A percentile compares a stretch with the other conserved stretches of the same genome.
Conservation (phyloP, 1,140 invertebrate species). For the Oscheius sp. region DNA sequence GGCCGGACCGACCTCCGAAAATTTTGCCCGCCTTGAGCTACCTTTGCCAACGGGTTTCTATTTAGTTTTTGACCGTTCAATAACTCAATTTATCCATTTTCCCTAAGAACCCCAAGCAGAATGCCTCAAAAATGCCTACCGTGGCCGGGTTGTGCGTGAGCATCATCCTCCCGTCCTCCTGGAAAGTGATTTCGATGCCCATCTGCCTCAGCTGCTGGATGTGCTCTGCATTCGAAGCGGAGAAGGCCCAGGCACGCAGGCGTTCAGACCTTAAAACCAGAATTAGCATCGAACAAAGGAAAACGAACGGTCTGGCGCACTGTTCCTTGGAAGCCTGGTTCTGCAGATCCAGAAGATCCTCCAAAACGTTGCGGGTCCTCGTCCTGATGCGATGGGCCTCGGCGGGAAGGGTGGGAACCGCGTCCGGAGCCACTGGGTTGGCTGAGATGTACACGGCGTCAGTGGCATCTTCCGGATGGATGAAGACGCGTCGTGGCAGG, state of each 20-base stretch:
- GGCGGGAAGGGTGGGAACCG: not conserved
- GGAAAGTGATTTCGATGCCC: constrained; percentile 85
- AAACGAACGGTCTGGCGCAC: not conserved
- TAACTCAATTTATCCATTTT: too few species aligned
- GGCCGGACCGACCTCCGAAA: too few species aligned
- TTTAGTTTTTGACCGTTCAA: too few species aligned
- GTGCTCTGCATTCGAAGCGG: constrained; percentile 83
- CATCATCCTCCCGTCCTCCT: constrained; percentile 84
- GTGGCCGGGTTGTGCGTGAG: constrained; percentile 66
- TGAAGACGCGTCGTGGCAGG: not conserved
- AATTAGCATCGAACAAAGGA: not conserved
- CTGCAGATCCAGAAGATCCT: constrained; percentile 13
- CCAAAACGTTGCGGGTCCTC: not conserved
- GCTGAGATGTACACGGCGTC: not conserved
- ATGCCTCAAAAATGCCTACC: not conserved
- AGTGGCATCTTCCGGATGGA: constrained; percentile 1
- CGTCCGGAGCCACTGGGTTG: not conserved
- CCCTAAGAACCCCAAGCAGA: not conserved
- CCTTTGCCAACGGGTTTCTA: too few species aligned
- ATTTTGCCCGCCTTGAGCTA: too few species aligned
- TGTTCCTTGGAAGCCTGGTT: constrained; percentile 18
- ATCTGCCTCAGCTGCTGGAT: constrained; percentile 81
- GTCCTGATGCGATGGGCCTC: constrained; percentile 1
- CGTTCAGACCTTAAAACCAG: constrained; percentile 47
- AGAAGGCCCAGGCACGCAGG: constrained; percentile 65